Base-by-base conservation (phyloP, 2,888 invertebrate genomes). In the Hypsopygia costalis region DNA sequence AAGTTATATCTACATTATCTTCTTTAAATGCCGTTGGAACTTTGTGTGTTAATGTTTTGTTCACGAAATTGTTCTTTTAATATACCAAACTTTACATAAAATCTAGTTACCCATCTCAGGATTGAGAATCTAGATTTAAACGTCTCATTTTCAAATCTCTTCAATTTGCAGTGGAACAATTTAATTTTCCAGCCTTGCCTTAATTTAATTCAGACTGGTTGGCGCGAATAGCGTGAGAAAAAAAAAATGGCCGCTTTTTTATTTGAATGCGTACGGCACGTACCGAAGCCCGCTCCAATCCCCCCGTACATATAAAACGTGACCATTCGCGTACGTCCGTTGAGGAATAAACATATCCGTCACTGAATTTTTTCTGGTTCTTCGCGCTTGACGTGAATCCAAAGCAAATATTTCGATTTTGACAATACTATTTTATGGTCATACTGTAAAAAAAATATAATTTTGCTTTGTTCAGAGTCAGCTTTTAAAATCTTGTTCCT, bases 261-360 rank as follows among this genome's bases (percentile, higher is more conserved):
- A 70, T 75, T 69, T 58, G 62, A 71, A 74, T 68, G 62, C 66
- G 68, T 66, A 63, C 67, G 64, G 60, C 80, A 80, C 81, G 81
- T 80, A 54, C 70, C 46, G 49, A 37, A 44, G 61, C 52, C 61
- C 69, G 64, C 66, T 80, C 70, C 74, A 75, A 80, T 76, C 75
- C 68, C 68, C 55, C 61, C 69, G 59, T 60, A 69, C 66, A 71
- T 64, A 71, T 69, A 69, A 68, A 72, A 83, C 85, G 85, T 85
- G 85, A 82, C 81, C 75, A 72, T 80, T 79, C 72, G 71, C 65
- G 57, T 52, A 57, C 50, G 51, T 47, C 62, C 66, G 60, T 58
- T 47, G 67, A 64, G 65, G 55, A 62, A 77, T 73, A 78, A 75
- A 78, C 69, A 71, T 67, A 72, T 72, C 63, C 58, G 67, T 77